Evolutionary conservation across 2,113 vertebrate species (phyloP).

Genomic region (Pelusios castaneus): DNA sequence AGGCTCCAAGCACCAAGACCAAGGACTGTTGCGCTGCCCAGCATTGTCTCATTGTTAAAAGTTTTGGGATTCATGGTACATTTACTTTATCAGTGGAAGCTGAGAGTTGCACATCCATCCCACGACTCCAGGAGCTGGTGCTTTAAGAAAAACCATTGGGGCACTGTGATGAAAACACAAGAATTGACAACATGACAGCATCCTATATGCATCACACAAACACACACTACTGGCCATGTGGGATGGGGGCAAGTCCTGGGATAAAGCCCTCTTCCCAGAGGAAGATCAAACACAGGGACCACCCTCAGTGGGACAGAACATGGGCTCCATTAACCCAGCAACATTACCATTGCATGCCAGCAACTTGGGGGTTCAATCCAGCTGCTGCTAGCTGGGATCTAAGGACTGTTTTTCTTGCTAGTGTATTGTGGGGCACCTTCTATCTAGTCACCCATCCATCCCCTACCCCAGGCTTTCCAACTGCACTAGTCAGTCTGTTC

Average conservation of each 20-base stretch:
- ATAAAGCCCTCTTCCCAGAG: neutral
- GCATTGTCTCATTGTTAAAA: too few species aligned
- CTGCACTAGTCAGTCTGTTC: too few species aligned
- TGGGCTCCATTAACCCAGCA: too few species aligned
- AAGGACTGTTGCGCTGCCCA: too few species aligned
- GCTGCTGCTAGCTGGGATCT: neutral
- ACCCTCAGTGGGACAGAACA: neutral
- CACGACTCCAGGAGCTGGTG: neutral
- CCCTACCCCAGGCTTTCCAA: neutral
- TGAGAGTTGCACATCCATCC: neutral
- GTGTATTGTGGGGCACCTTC: neutral
- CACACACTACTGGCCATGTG: too few species aligned
- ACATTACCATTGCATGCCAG: neutral
- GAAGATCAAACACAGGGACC: neutral
- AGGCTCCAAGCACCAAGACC: too few species aligned
- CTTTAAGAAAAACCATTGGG: neutral
- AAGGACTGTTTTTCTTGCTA: neutral
- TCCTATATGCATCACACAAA: too few species aligned
- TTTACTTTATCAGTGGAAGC: neutral
- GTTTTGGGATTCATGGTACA: neutral
- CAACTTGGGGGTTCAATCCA: too few species aligned
- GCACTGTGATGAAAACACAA: too few species aligned
- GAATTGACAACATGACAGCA: too few species aligned
- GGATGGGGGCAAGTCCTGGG: neutral
- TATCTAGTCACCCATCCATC: neutral